Evolutionary conservation across 2,113 vertebrate species (phyloP), one percentile per base, ranked within the genome.

Genomic region (Sitta europaea): DNA sequence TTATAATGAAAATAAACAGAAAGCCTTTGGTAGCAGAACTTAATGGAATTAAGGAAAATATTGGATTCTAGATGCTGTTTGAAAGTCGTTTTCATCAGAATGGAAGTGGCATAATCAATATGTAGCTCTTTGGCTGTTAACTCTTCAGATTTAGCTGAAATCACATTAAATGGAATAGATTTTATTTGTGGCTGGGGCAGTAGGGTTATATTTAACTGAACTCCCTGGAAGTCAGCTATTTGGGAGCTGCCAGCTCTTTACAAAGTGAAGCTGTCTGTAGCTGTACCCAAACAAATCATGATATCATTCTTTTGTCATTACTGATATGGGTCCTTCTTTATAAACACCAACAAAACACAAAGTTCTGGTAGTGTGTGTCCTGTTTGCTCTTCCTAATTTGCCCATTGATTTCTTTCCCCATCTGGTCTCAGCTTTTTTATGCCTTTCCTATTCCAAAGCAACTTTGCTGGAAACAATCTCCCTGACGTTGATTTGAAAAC

Each of bases 41-140:
- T 72, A 81, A 91, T 53, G 83, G 53, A 71, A 43, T 94, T 65
- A 67, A 68, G 66, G 66, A 57, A 96, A 92, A 53, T 68, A 81
- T 27, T 94, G 77, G 57, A 62, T 84, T 67, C 45, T 72, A 29
- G 66, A 42, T 92, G 81, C 81, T 86, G 33, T 91, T 90, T 85
- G 4, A 1, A 90, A 82, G 74, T 79, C 1, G 3, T 88, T 86
- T 79, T 57, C 29, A 36, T 94, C 54, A 47, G 84, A 87, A 94
- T 70, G 58, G 62, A 92, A 89, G 80, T 81, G 80, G 36, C 73
- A 40, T 94, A 89, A 93, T 96, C 93, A 79, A 96, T 96, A 93
- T 43, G 54, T 87, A 91, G 71, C 84, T 96, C 58, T 96, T 92
- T 73, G 80, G 50, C 70, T 87, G 73, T 89, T 94, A 91, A 87